Base-by-base conservation (phyloP, 1,140 invertebrate genomes). In the Mylabris phalerata region DNA sequence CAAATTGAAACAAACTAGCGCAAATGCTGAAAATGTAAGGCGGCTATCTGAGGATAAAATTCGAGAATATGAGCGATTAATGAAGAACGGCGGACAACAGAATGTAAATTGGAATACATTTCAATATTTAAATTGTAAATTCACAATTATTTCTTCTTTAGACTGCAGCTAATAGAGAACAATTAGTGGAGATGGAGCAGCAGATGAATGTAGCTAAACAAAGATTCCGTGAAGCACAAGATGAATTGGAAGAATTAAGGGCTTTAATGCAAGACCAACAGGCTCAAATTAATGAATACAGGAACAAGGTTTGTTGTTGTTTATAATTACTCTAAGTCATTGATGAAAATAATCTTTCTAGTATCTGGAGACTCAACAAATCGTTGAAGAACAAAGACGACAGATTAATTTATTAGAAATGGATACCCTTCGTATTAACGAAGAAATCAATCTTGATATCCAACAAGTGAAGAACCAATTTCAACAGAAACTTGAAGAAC, bases 401-500 rank as follows among this genome's bases (percentile, higher is more conserved):
- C 84, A 86, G 57, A 77, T 89, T 38, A 84, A 88, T 47, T 79
- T 87, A 60, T 84, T 88, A 76, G 85, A 88, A 63, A 81, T 87
- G 78, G 86, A 88, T 61, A 88, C 87, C 62, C 82, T 81, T 4
- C 75, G 85, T 50, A 86, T 88, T 65, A 85, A 84, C 60, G 85
- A 88, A 70, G 87, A 89, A 69, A 85, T 89, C 26, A 86, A 84
- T 60, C 69, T 84, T 7, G 87, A 90, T 74, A 87, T 89, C 42
- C 82, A 85, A 61, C 74, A 82, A 58, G 84, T 88, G 4, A 88
- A 89, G 69, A 84, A 84, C 74, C 73, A 81, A 60, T 89, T 90
- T 67, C 85, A 89, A 79, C 86, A 88, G 63, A 88, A 89, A 71
- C 72, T 89, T 5, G 80, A 83, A 59, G 87, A 89, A 72, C 67